Evolutionary conservation across 2,888 invertebrate species (phyloP).

Genomic region (Lasioglossum pauxillum): DNA sequence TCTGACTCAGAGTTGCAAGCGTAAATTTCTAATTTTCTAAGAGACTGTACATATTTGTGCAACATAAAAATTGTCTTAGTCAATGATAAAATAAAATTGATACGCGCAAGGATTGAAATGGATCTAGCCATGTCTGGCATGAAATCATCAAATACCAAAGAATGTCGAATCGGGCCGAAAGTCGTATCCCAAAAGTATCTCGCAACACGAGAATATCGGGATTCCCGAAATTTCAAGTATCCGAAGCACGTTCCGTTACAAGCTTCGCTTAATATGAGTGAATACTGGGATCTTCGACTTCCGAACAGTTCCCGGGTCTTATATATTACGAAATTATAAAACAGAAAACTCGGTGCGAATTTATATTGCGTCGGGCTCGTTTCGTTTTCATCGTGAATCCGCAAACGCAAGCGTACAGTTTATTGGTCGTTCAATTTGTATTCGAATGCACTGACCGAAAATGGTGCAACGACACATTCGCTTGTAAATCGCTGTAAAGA

Average conservation of each 20-base stretch:
- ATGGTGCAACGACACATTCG: not conserved
- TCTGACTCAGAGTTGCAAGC: no score
- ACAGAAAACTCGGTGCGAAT: not conserved
- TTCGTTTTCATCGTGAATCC: not conserved
- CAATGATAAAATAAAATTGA: no score
- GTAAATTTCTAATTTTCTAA: no score
- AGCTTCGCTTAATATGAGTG: constrained; percentile 5
- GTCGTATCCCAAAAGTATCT: not conserved
- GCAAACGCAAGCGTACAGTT: not conserved
- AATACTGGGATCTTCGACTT: not conserved
- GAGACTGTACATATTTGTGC: no score
- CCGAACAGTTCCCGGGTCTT: not conserved
- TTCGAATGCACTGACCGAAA: not conserved
- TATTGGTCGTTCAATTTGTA: not conserved
- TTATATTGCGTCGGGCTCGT: not conserved
- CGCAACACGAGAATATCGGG: not conserved
- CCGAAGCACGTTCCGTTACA: constrained; percentile 1
- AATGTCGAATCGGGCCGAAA: not conserved
- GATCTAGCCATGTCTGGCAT: not conserved
- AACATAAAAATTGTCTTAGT: no score
- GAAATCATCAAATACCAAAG: not conserved
- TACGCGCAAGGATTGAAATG: no score
- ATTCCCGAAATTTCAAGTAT: constrained; percentile 3
- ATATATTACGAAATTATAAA: not conserved
- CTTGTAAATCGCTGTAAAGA: not conserved